phyloP scores from a whole-genome alignment of 2,113 vertebrate genomes.

The Sylvia atricapilla region DNA sequence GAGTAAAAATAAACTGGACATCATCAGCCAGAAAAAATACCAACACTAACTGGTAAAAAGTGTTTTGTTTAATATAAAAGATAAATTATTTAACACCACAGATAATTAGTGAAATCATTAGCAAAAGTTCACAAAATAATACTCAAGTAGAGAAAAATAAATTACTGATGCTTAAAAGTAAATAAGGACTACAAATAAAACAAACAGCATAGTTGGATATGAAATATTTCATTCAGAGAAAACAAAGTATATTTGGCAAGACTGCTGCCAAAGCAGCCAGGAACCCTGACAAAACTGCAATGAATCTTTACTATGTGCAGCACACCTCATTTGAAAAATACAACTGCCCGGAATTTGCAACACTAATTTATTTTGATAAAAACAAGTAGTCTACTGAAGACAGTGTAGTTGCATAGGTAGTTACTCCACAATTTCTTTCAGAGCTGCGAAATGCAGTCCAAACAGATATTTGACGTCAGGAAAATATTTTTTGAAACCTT shows the following conservation, averaged over 20 bases:
- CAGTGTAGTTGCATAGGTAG: neutral
- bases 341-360: neutral
- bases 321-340: slow-evolving; percentile 14
- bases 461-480: neutral
- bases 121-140: slow-evolving; percentile 47
- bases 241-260: slow-evolving; percentile 32
- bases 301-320: neutral
- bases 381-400: neutral
- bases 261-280: slow-evolving; percentile 14
- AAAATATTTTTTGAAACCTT: neutral
- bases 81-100: slow-evolving; percentile 38
- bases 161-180: neutral
- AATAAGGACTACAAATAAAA: slow-evolving; percentile 30
- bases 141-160: slow-evolving; percentile 51
- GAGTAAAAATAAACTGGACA: slow-evolving; percentile 61
- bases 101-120: slow-evolving; percentile 2
- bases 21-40: slow-evolving; percentile 27
- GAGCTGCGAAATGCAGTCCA: neutral
- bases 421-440: neutral
- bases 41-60: slow-evolving; percentile 16
- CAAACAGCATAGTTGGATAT: slow-evolving; percentile 23
- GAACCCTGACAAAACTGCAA: slow-evolving; percentile 35
- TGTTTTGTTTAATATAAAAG: slow-evolving; percentile 44
- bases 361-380: neutral
- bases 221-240: slow-evolving; percentile 31